Evolutionary conservation across 2,113 vertebrate species (phyloP), one percentile per base, ranked within the genome.

Genomic region (Protobothrops flavoviridis): DNA sequence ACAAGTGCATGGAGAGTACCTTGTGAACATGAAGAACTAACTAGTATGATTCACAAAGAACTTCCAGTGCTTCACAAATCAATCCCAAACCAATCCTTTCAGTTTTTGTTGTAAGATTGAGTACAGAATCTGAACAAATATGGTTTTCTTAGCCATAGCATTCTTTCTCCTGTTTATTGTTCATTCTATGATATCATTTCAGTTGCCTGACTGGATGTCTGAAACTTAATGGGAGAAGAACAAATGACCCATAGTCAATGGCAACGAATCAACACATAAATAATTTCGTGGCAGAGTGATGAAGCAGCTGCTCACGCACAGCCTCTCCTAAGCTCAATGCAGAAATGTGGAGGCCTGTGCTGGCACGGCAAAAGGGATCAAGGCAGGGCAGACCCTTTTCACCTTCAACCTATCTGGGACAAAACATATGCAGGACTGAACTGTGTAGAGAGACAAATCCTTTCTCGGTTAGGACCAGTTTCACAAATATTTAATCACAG

Each of bases 101-200:
- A 85, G 4, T 23, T 43, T 91, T 48, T 9, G 4, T 69, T 90
- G 81, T 56, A 57, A 92, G 33, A 85, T 23, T n/a, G 15, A 88
- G 1, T 45, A 61, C 39, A 86, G 43, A 90, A 61, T 24, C 88
- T 61, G 53, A 69, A 91, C 90, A 52, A 85, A 91, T 92, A 85
- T 86, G 74, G 88, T 92, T 91, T 89, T 87, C 45, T 55, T 86
- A 29, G 3, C 61, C 43, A 61, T 52, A 23, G 23, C 29, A 59
- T 91, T 21, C 8, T 52, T 90, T 93, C 43, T 90, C 43, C 64
- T 53, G 89, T 39, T 88, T 61, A 50, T 57, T 69, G 26, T 59
- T 92, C n/a, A 81, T 57, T 61, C 56, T 90, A 56, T 69, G 87
- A 57, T 85, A 92, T 92, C 56, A 81, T 89, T 90, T 81, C 59